Base-by-base conservation (phyloP, 2,797 vertebrate genomes). In the Microchirus variegatus region DNA sequence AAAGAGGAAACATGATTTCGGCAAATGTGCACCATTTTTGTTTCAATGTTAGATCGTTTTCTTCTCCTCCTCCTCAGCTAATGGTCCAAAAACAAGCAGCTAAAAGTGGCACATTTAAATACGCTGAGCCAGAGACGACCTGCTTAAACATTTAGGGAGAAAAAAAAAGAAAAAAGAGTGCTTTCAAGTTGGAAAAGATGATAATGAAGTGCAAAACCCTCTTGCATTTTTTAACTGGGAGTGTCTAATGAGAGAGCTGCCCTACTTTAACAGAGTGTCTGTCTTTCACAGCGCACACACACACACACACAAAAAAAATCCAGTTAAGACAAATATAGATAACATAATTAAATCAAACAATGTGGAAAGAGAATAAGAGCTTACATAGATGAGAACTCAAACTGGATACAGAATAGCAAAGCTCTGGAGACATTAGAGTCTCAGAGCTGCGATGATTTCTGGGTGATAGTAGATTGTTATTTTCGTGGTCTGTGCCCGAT, bases 301-400 rank as follows among this genome's bases (percentile, higher is more conserved):
- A 42, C 15, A 10, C 59, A 51, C 70, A 75, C 73, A 75, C 73
- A 42, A 75, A 47, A 68, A 67, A 82, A 86, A 74, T 79, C 50
- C 65, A 80, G 79, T 84, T 73, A 85, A 83, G 85, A 85, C 86
- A 90, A 88, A 90, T 85, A 90, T 86, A 88, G 81, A 90, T 82
- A 86, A 80, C 81, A 84, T 84, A 84, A 88, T 90, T 89, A 87
- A 87, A 90, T 86, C 77, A 88, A 89, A 84, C 78, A 88, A 80
- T 68, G 71, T 66, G 52, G 63, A 73, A 78, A 59, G 67, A 77
- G 79, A 79, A 83, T 56, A 58, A 57, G 59, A 78, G 49, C 67
- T 65, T 35, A 36, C 73, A 64, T 63, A 40, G 74, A 83, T 1
- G 41, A 61, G 41, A 77, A 52, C 73, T 82, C 55, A 83, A 74